Conservation (phyloP, 1,140 invertebrate species). For the Bombyx mandarina region DNA sequence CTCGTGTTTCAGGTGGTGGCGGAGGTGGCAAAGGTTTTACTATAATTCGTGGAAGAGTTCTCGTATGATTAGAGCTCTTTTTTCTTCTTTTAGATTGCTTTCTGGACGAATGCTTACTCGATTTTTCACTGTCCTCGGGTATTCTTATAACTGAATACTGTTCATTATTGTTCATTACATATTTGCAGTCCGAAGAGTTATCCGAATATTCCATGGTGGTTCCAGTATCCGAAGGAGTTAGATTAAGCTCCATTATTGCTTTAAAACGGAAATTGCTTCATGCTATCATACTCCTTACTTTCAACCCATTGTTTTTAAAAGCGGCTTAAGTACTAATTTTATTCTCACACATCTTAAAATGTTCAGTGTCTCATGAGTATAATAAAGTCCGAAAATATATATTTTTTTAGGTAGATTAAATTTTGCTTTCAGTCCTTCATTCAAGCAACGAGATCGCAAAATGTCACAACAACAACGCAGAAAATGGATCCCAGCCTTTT, state of each 20-base stretch:
- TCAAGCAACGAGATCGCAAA: constrained; percentile 35
- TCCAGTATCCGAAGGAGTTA: constrained; percentile 41
- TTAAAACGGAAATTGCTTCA: constrained; percentile 31
- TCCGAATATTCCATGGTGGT: constrained; percentile 55
- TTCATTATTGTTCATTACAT: constrained; percentile 51
- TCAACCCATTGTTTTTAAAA: constrained; percentile 56
- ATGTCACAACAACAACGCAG: constrained; percentile 71
- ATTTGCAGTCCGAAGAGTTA: constrained; percentile 58
- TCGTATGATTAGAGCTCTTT: constrained; percentile 81
- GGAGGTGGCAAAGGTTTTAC: constrained; percentile 79
- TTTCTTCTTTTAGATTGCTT: constrained; percentile 84
- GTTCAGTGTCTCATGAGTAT: too few relatives aligned
- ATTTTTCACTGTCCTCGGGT: constrained; percentile 56
- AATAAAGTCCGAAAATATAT: too few relatives aligned
- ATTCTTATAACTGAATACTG: constrained; percentile 60
- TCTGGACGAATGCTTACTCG: constrained; percentile 67
- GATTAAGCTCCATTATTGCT: constrained; percentile 56
- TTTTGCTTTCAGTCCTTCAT: constrained; percentile 10
- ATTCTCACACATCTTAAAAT: too few relatives aligned
- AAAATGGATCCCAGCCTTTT: constrained; percentile 55
- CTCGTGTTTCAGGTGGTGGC: constrained; percentile 60
- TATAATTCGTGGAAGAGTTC: constrained; percentile 78
- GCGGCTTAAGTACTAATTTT: too few relatives aligned
- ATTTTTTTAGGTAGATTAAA: constrained; percentile 22
- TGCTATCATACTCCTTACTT: constrained; percentile 52